phyloP scores from a whole-genome alignment of 2,113 vertebrate species.

The Calidris pugnax region DNA sequence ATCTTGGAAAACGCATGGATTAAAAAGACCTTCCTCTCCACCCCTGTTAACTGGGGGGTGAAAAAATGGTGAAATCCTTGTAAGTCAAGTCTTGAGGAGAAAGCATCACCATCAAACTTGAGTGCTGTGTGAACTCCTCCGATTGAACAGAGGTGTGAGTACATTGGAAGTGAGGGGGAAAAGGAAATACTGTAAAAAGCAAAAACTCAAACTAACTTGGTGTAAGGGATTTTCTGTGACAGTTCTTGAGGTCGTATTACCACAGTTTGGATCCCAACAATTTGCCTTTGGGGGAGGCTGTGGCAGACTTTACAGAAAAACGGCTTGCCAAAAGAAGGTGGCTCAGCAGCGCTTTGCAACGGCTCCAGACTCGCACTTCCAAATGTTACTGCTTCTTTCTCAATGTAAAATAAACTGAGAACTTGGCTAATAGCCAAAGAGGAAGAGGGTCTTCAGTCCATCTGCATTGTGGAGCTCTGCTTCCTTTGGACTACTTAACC shows the following conservation, averaged over 20 bases:
- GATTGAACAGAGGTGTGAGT: not conserved
- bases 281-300: not conserved
- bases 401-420: not conserved
- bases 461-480: not conserved
- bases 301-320: not conserved
- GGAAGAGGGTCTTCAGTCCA: not conserved
- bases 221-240: not conserved
- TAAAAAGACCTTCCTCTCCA: not conserved
- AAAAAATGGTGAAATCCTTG: not conserved
- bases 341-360: not conserved
- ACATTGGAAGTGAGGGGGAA: not conserved
- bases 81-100: not conserved
- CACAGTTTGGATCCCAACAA: not conserved
- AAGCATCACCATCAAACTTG: not conserved
- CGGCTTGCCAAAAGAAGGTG: not conserved
- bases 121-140: not conserved
- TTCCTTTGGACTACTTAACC: not conserved
- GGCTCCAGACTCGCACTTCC: not conserved
- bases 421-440: not conserved
- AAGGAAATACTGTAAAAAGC: not conserved
- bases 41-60: not conserved
- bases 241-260: not conserved
- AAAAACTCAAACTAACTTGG: not conserved
- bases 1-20: not conserved
- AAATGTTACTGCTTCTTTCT: not conserved